A percentile compares a stretch with the other conserved stretches of the same genome.
Evolutionary conservation across 2,888 invertebrate genomes (phyloP).

Genomic region (Marasmarcha lunaedactyla): DNA sequence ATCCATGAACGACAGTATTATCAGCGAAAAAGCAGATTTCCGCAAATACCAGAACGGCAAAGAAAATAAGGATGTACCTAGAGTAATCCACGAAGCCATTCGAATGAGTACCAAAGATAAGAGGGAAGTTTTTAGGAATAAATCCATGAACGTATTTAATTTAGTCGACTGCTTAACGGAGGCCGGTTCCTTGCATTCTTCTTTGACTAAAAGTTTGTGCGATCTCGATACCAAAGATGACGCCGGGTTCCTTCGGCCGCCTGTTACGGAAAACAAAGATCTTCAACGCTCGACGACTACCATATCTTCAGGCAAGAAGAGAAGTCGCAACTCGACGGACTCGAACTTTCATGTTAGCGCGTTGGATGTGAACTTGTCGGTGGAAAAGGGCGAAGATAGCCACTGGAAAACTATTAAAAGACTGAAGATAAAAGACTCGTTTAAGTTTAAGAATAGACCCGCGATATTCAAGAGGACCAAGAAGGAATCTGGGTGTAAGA

Average conservation of each 20-base stretch:
- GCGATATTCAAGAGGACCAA: conserved; percentile 58
- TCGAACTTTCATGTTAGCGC: conserved; percentile 54
- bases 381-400: conserved; percentile 58
- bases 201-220: conserved; percentile 56
- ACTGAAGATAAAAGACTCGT: conserved; percentile 63
- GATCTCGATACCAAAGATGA: conserved; percentile 57
- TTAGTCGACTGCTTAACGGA: conserved; percentile 57
- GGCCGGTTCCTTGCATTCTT: conserved; percentile 53
- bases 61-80: conserved; percentile 46
- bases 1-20: conserved; percentile 26
- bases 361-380: conserved; percentile 46
- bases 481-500: conserved; percentile 49
- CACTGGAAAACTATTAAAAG: conserved; percentile 65
- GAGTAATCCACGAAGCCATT: conserved; percentile 30
- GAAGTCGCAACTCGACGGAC: conserved; percentile 61
- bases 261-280: conserved; percentile 41
- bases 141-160: conserved; percentile 60
- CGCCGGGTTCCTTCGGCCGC: conserved; percentile 40
- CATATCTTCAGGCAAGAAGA: conserved; percentile 60
- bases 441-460: conserved; percentile 62
- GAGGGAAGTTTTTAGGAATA: conserved; percentile 62
- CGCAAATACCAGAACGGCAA: conserved; percentile 42
- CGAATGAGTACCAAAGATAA: conserved; percentile 44
- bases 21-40: conserved; percentile 33
- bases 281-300: conserved; percentile 56